Conservation (phyloP, 1,140 invertebrate genomes). For the Brevipalpus yothersi region DNA sequence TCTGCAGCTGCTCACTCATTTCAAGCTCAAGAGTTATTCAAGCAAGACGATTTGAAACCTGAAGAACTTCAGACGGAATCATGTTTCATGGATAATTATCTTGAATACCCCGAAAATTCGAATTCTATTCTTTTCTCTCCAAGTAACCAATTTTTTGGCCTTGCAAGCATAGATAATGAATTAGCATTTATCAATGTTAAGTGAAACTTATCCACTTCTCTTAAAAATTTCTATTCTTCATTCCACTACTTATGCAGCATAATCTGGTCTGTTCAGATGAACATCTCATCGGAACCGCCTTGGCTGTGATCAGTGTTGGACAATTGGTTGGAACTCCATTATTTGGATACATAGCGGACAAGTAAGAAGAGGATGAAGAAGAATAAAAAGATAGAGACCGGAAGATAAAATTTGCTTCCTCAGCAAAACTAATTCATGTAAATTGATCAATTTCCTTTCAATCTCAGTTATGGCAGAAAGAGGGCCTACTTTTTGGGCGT, state of each 20-base stretch:
- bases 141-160: not conserved
- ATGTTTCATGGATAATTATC: no score
- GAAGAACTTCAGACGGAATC: no score
- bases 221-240: no score
- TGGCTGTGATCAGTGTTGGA: slow-evolving; percentile 38
- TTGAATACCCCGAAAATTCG: not conserved
- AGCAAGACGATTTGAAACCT: no score
- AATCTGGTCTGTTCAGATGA: slow-evolving; percentile 37
- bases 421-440: no score
- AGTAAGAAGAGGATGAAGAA: slow-evolving; percentile 7
- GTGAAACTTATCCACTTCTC: not conserved
- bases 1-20: no score
- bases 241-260: slow-evolving; percentile 24
- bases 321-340: slow-evolving; percentile 40
- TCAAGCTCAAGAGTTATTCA: no score
- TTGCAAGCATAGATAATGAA: not conserved
- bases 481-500: slow-evolving; percentile 15
- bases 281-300: slow-evolving; percentile 34
- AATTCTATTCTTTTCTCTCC: not conserved
- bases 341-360: slow-evolving; percentile 40
- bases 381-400: no score
- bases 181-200: not conserved
- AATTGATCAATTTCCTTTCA: slow-evolving; percentile 1
- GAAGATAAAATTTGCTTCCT: no score
- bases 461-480: slow-evolving; percentile 12